Base-by-base conservation (phyloP, 53 echinoderm and acorn worm genomes). In the Antedon mediterranea region DNA sequence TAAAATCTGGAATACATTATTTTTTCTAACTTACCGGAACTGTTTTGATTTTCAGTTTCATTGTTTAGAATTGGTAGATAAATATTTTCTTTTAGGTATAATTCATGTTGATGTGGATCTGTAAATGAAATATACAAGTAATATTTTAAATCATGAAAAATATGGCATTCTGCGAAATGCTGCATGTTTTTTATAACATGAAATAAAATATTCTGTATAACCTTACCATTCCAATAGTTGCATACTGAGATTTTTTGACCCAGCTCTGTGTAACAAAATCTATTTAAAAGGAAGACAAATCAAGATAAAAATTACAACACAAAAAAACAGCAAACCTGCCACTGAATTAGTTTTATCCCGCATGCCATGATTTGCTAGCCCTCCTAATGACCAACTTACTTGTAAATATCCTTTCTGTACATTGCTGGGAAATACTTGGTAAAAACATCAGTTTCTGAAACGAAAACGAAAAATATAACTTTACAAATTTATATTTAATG, bases 181-280 rank as follows among this genome's bases (percentile, higher is more conserved):
- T 37, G 6, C 37, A 37, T 37, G 11, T 37, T 37, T 37, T 11
- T 37, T 6, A 37, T 37, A 37, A n/a, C n/a, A 37, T 4, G 37
- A 37, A 37, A 37, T 37, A 37, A 37, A n/a, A n/a, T n/a, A n/a
- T n/a, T n/a, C 37, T 37, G 11, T 57, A 57, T 57, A 57, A 8
- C 32, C n/a, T 7, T 83, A 86, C 87, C 87, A 86, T 86, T 86
- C 87, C 87, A 86, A 43, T 86, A 86, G 15, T 86, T 82, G 71
- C 87, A 86, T 0, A 86, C 72, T 3, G 87, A 86, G 3, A 82
- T 29, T 3, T 78, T 29, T 43, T 86, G 87, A 28, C 82, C 82
- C 29, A 37, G 11, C 0, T 23, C 0, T 29, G 0, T 42, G 44
- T 86, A 86, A 72, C 87, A 86, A n/a, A 86, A 30, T 79, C 87